Conservation (phyloP, 2,113 vertebrate genomes). For the Silurus glanis region DNA sequence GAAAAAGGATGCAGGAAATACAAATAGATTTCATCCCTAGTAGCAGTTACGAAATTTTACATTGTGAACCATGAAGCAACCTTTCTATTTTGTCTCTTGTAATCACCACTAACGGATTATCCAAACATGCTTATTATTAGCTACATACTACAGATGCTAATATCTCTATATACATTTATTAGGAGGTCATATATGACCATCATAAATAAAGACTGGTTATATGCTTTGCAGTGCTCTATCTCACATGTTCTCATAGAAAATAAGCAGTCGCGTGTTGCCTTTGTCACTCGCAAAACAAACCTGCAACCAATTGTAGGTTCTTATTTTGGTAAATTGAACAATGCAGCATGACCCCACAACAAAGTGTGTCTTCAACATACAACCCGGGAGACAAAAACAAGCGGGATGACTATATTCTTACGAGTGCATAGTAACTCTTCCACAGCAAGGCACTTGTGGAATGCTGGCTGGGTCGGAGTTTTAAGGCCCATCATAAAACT, state of each 20-base stretch:
- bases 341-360: background rate
- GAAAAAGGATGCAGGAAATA: background rate
- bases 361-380: no score
- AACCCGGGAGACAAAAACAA: background rate
- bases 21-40: background rate
- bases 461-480: background rate
- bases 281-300: background rate
- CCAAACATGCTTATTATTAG: background rate
- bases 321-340: background rate
- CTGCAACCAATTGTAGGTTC: background rate
- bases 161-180: background rate
- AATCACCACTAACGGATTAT: background rate
- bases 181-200: background rate
- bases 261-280: background rate
- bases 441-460: slow-evolving; percentile 9
- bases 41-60: background rate
- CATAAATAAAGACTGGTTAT: background rate
- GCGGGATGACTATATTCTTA: background rate
- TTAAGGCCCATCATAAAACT: slow-evolving; percentile 31
- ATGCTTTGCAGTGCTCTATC: background rate
- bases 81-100: background rate
- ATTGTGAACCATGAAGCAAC: background rate
- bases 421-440: slow-evolving; percentile 14
- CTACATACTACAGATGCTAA: background rate
- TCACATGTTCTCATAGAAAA: background rate